Percentiles rank a stretch among this genome's conserved stretches.
These are phyloP conservation scores for Ditylenchus dipsaci DNA, from an alignment of 1,140 invertebrate species.

Conservation along the genomic window DNA sequence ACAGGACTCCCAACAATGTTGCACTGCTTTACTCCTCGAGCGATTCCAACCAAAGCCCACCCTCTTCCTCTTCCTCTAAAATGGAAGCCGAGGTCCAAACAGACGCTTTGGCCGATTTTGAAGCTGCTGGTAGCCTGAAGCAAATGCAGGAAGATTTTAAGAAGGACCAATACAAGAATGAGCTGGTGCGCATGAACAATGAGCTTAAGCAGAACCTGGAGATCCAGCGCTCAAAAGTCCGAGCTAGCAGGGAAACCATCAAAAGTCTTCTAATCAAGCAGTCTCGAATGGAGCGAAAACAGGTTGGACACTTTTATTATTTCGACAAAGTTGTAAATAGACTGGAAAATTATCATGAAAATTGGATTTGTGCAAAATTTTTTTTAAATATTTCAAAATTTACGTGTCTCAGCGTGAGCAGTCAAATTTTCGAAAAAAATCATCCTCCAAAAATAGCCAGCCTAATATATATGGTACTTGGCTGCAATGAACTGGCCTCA, in stretches of 20 bases:
- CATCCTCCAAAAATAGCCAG: too few relatives aligned
- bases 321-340: neutral
- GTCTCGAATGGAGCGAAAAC: conserved; percentile 30
- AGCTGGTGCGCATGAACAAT: conserved; percentile 17
- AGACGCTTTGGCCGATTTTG: neutral
- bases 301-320: conserved; percentile 12
- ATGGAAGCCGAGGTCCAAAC: conserved; percentile 25
- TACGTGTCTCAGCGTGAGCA: too few relatives aligned
- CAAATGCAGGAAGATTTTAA: conserved; percentile 21
- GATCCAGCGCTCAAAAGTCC: conserved; percentile 21
- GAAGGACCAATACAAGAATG: conserved; percentile 22
- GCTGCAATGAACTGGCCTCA: too few relatives aligned
- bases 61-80: neutral
- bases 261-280: conserved; percentile 29
- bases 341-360: neutral
- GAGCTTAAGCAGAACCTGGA: conserved; percentile 28
- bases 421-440: too few relatives aligned
- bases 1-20: conserved; percentile 3
- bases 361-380: neutral
- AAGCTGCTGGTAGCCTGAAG: neutral
- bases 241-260: conserved; percentile 33
- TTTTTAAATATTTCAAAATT: too few relatives aligned
- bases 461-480: too few relatives aligned
- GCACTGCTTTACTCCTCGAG: conserved; percentile 17
- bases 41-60: conserved; percentile 33